These are phyloP conservation scores for Toxonevra muliebris DNA, from an alignment of 2,888 invertebrate species.

Conservation along the genomic window DNA sequence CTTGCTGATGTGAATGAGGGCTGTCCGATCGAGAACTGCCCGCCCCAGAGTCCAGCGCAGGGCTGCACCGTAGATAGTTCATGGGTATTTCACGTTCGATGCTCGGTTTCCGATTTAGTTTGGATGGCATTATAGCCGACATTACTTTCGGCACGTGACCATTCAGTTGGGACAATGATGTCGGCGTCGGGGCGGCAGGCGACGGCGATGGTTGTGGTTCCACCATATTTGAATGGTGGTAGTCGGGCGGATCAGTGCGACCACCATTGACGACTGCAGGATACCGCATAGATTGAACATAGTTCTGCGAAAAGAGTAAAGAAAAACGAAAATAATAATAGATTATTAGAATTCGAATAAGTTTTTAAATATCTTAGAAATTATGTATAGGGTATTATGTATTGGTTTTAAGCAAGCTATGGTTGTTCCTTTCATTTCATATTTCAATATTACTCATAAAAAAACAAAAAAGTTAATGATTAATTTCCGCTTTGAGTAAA, in stretches of 20 bases:
- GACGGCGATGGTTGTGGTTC: slow-evolving; percentile 59
- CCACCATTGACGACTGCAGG: slow-evolving; percentile 60
- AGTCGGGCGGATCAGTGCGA: slow-evolving; percentile 59
- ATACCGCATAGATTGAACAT: slow-evolving; percentile 59
- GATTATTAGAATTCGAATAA: neutral
- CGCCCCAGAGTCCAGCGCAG: slow-evolving; percentile 87
- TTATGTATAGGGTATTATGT: no score
- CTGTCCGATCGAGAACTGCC: slow-evolving; percentile 91
- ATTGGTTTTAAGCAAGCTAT: no score
- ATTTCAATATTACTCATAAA: no score
- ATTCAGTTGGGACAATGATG: slow-evolving; percentile 50
- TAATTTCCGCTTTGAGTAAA: slow-evolving; percentile 1
- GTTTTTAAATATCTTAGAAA: neutral
- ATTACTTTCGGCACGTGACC: slow-evolving; percentile 65
- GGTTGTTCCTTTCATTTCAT: no score
- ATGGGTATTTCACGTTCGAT: slow-evolving; percentile 81
- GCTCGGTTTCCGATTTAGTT: slow-evolving; percentile 87
- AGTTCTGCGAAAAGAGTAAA: slow-evolving; percentile 51
- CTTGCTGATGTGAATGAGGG: slow-evolving; percentile 78
- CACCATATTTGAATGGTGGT: slow-evolving; percentile 61
- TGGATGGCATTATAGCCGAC: slow-evolving; percentile 70
- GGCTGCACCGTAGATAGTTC: slow-evolving; percentile 77
- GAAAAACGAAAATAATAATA: slow-evolving; percentile 10
- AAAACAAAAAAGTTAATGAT: slow-evolving; percentile 1
- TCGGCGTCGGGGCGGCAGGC: slow-evolving; percentile 52